Conservation (phyloP, 2,797 vertebrate genomes). For the Coluber constrictor region DNA sequence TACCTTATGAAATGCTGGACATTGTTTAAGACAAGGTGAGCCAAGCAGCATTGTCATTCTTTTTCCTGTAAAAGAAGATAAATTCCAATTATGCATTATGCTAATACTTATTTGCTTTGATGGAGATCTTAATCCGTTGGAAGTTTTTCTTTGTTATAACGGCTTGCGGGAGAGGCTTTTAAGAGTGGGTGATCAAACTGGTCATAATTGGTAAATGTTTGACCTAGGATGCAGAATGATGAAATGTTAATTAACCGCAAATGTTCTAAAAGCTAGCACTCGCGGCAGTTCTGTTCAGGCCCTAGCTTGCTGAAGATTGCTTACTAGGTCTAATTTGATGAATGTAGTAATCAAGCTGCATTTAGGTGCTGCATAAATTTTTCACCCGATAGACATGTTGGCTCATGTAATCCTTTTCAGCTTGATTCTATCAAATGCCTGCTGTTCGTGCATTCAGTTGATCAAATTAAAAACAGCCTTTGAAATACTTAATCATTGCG, state of each 20-base stretch:
- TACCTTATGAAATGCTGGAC: slow-evolving; percentile 15
- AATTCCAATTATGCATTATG: slow-evolving; percentile 30
- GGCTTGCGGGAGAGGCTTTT: slow-evolving; percentile 33
- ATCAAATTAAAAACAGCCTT: slow-evolving; percentile 69
- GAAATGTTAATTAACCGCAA: slow-evolving; percentile 53
- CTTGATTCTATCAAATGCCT: slow-evolving; percentile 71
- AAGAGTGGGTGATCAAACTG: slow-evolving; percentile 53
- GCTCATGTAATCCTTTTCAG: slow-evolving; percentile 68
- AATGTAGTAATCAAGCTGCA: slow-evolving; percentile 66
- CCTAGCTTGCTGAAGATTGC: slow-evolving; percentile 52
- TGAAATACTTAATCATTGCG: slow-evolving; percentile 69
- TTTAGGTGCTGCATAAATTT: slow-evolving; percentile 69
- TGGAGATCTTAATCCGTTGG: slow-evolving; percentile 33
- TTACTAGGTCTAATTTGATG: slow-evolving; percentile 63
- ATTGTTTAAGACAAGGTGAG: not conserved
- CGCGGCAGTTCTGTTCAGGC: slow-evolving; percentile 35
- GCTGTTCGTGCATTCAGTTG: slow-evolving; percentile 74
- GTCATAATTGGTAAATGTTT: slow-evolving; percentile 55
- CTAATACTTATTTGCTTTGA: not conserved
- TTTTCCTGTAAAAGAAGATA: slow-evolving; percentile 29
- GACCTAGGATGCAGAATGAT: slow-evolving; percentile 33
- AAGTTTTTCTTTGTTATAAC: not conserved
- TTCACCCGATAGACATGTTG: slow-evolving; percentile 63
- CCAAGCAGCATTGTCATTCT: not conserved
- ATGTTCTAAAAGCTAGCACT: slow-evolving; percentile 39